Percentiles rank a stretch among this genome's conserved stretches.
phyloP scores from a whole-genome alignment of 2,888 invertebrate species.

The Beris chalybata region DNA sequence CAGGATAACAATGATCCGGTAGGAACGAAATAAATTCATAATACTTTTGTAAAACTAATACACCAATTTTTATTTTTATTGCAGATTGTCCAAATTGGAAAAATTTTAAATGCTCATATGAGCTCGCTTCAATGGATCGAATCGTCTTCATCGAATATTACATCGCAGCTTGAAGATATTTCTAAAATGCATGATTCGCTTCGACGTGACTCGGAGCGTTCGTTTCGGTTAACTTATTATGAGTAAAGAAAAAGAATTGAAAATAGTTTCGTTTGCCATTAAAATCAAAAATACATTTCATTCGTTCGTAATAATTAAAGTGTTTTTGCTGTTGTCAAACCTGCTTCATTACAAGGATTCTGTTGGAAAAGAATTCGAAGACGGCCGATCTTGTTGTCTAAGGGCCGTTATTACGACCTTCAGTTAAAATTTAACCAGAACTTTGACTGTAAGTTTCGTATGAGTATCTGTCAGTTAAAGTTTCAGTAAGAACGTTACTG shows the following conservation, averaged over 20 bases:
- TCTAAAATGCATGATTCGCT: constrained; percentile 77
- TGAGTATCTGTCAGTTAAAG: no score
- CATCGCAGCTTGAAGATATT: constrained; percentile 78
- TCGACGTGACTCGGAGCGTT: constrained; percentile 72
- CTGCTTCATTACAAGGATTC: no score
- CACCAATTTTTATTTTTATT: constrained; percentile 46
- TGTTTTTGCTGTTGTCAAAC: no score
- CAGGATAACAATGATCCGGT: constrained; percentile 86
- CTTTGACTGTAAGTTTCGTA: no score
- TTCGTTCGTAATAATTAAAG: no score
- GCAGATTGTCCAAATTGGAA: constrained; percentile 87
- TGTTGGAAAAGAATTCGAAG: no score
- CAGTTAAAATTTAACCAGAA: no score
- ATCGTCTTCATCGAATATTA: constrained; percentile 75
- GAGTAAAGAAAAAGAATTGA: constrained; percentile 16
- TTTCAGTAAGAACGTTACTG: no score
- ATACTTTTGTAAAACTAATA: constrained; percentile 13
- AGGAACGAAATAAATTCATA: constrained; percentile 52
- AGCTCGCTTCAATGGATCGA: constrained; percentile 95
- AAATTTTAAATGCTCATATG: constrained; percentile 94
- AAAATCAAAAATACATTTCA: no score
- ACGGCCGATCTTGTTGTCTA: no score
- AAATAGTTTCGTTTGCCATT: not conserved
- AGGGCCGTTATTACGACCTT: no score
- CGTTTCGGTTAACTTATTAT: constrained; percentile 65